Evolutionary conservation across 30 jellyfish, hydroid and myxozoan genomes (phyloP), one percentile per base, ranked within the genome.

Genomic region (Pseudorhiza aurosa): DNA sequence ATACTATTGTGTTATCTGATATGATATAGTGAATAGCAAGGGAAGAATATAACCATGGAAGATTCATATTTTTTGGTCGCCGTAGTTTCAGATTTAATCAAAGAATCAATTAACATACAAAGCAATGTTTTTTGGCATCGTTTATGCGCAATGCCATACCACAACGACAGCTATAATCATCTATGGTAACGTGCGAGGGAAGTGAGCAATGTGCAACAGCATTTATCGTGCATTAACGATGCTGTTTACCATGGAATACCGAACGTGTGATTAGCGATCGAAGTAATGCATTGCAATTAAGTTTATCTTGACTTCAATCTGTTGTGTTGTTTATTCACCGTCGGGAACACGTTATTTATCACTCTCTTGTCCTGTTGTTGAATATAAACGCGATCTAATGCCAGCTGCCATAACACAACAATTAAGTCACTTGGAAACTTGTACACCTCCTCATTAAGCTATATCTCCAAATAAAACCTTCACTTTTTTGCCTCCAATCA

Each of bases 331-430:
- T 39, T 39, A 39, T 39, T 39, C 12, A 39, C 12, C 50, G 50
- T 39, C 50, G 12, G 12, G 7, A 39, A 39, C 50, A 12, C 10
- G 50, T 53, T 53, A 36, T 53, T 53, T 53, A 53, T 53, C 67
- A 2, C 67, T 9, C 5, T 33, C 36, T n/a, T 53, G 24, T 21
- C 24, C 22, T 53, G 8, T 15, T 39, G 19, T 53, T 15, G 14
- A 1, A 53, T 14, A 4, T 1, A 12, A 7, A 9, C 67, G 6
- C 5, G 3, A 12, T 53, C 1, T 53, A 7, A 22, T 22, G 29
- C 9, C 67, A 53, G 67, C 67, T 53, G 67, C 35, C 22, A 18
- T 22, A 19, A 53, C 67, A 53, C 67, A 9, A 53, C 24, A 36
- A 53, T 53, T 4, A 53, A 19, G 24, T 53, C 67, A 53, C 67